Evolutionary conservation across 2,888 invertebrate species (phyloP).

Genomic region (Diachrysia chrysitis): DNA sequence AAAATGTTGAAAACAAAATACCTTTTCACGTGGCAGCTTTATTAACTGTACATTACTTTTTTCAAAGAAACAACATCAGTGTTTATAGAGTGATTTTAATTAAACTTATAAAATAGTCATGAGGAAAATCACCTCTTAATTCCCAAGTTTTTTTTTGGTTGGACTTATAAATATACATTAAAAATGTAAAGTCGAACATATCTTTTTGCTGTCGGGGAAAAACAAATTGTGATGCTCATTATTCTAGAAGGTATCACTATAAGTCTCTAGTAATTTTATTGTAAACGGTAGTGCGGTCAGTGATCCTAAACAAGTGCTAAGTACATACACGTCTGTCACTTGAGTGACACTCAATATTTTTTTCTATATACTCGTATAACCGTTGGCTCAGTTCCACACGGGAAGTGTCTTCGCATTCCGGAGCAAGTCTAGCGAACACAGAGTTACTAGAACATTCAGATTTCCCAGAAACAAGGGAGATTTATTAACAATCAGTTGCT

Average conservation of each 20-base stretch:
- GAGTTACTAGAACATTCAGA: conserved; percentile 22
- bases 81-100: too few relatives aligned
- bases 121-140: too few relatives aligned
- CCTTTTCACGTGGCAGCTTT: too few relatives aligned
- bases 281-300: conserved; percentile 26
- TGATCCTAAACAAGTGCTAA: conserved; percentile 43
- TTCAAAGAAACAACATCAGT: too few relatives aligned
- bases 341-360: conserved; percentile 46
- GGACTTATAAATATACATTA: too few relatives aligned
- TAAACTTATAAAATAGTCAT: too few relatives aligned
- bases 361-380: conserved; percentile 46
- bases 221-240: too few relatives aligned
- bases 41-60: too few relatives aligned
- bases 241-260: too few relatives aligned
- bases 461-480: conserved; percentile 22
- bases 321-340: conserved; percentile 52
- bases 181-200: too few relatives aligned
- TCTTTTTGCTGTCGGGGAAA: too few relatives aligned
- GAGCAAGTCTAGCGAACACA: conserved; percentile 45
- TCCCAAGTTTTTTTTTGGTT: too few relatives aligned
- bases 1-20: neutral
- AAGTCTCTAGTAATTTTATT: neutral
- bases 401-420: conserved; percentile 58
- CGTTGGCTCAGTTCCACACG: conserved; percentile 61
- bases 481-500: neutral